A percentile compares a stretch with the other conserved stretches of the same genome.
These are phyloP conservation scores for Cosmopolites sordidus DNA, from an alignment of 2,888 invertebrate genomes.

Conservation along the genomic window DNA sequence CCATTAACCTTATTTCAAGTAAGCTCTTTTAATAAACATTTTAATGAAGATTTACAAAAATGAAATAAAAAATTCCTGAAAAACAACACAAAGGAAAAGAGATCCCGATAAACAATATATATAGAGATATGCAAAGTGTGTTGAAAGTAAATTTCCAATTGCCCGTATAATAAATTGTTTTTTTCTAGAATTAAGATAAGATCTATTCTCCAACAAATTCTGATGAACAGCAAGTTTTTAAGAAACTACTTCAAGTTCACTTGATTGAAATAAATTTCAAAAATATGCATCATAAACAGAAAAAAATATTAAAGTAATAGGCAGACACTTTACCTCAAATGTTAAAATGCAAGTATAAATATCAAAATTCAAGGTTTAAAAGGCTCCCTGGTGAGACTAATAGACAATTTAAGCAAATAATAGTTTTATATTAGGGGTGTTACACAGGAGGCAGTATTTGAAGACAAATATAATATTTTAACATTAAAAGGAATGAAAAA, in stretches of 20 bases:
- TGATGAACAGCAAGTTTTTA: no score
- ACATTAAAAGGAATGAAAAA: slow-evolving; percentile 55
- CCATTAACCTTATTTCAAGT: no score
- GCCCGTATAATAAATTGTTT: no score
- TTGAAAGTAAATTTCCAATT: no score
- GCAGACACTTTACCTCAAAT: neutral
- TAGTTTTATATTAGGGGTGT: slow-evolving; percentile 59
- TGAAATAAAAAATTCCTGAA: slow-evolving; percentile 77
- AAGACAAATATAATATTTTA: slow-evolving; percentile 59
- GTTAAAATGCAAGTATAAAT: neutral
- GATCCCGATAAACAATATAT: slow-evolving; percentile 71
- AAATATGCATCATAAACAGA: slow-evolving; percentile 34
- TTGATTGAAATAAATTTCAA: slow-evolving; percentile 51
- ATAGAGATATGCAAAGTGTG: slow-evolving; percentile 59
- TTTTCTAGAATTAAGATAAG: slow-evolving; percentile 63
- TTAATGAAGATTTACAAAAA: no score
- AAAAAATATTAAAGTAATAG: slow-evolving; percentile 19
- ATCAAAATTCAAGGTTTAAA: slow-evolving; percentile 54
- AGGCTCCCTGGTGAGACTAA: slow-evolving; percentile 61
- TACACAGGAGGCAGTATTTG: slow-evolving; percentile 58
- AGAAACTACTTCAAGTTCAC: slow-evolving; percentile 60
- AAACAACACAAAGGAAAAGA: slow-evolving; percentile 72
- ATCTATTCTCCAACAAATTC: slow-evolving; percentile 76
- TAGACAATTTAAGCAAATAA: slow-evolving; percentile 60
- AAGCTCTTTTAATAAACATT: no score